Percentiles rank a stretch among this genome's conserved stretches.
phyloP scores from a whole-genome alignment of 64 coral and sea anemone genomes.

The Astreopora myriophthalma region DNA sequence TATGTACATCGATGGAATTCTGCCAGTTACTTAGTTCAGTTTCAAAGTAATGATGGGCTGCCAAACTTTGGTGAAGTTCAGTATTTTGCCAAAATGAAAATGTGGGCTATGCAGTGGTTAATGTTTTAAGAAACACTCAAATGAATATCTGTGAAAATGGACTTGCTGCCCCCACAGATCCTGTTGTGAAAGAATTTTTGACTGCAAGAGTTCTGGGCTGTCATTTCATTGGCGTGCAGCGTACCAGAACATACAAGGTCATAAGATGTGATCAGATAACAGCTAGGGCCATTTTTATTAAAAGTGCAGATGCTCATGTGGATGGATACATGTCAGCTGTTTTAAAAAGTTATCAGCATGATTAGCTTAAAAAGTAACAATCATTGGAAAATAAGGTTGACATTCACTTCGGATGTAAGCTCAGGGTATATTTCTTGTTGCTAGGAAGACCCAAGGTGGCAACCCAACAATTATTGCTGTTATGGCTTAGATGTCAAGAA shows the following conservation, averaged over 20 bases:
- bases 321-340: slow-evolving; percentile 67
- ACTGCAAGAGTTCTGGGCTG: slow-evolving; percentile 47
- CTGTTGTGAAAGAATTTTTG: slow-evolving; percentile 56
- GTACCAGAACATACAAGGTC: slow-evolving; percentile 33
- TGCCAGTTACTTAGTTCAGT: slow-evolving; percentile 52
- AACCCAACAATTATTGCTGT: neutral
- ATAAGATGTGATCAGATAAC: slow-evolving; percentile 44
- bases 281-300: slow-evolving; percentile 31
- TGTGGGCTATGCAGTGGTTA: slow-evolving; percentile 63
- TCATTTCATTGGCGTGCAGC: slow-evolving; percentile 44
- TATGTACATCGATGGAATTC: slow-evolving; percentile 53
- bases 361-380: slow-evolving; percentile 15
- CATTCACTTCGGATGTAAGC: neutral
- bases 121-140: slow-evolving; percentile 12
- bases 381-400: neutral
- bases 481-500: too few species aligned
- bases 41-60: neutral
- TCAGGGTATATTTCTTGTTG: neutral
- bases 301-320: slow-evolving; percentile 42
- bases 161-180: slow-evolving; percentile 51
- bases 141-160: slow-evolving; percentile 47
- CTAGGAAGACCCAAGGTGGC: neutral
- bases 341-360: slow-evolving; percentile 74
- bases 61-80: slow-evolving; percentile 55
- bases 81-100: slow-evolving; percentile 53